phyloP scores from a whole-genome alignment of 2,888 invertebrate species.

The Yponomeuta plumbellus region DNA sequence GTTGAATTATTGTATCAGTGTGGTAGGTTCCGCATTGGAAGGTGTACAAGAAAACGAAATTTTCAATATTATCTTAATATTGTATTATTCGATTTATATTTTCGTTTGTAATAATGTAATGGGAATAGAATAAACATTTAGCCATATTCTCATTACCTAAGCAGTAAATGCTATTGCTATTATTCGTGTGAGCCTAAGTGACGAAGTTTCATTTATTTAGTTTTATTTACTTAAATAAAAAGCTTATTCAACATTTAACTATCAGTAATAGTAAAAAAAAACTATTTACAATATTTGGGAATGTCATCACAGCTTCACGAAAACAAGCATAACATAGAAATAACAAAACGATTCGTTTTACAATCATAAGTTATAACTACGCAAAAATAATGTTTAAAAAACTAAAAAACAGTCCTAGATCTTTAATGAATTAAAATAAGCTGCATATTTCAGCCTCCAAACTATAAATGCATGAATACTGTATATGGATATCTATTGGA shows the following conservation, averaged over 20 bases:
- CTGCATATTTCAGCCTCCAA: slow-evolving; percentile 13
- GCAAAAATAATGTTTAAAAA: slow-evolving; percentile 10
- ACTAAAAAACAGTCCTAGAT: slow-evolving; percentile 17
- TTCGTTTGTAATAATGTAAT: slow-evolving; percentile 71
- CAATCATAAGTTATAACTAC: slow-evolving; percentile 17
- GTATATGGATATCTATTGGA: slow-evolving; percentile 10
- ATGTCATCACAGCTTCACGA: slow-evolving; percentile 74
- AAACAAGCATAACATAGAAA: slow-evolving; percentile 71
- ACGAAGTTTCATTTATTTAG: slow-evolving; percentile 44
- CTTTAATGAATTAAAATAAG: background rate
- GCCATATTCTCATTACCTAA: slow-evolving; percentile 64
- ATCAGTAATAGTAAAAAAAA: slow-evolving; percentile 37
- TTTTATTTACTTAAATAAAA: slow-evolving; percentile 33
- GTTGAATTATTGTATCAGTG: too few species aligned
- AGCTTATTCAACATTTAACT: slow-evolving; percentile 65
- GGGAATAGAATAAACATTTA: slow-evolving; percentile 74
- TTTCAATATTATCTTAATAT: slow-evolving; percentile 32
- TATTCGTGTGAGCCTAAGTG: slow-evolving; percentile 68
- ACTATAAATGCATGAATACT: slow-evolving; percentile 18
- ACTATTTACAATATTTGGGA: slow-evolving; percentile 71
- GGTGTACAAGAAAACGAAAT: slow-evolving; percentile 35
- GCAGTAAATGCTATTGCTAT: slow-evolving; percentile 57
- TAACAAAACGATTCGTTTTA: slow-evolving; percentile 56
- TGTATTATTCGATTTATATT: slow-evolving; percentile 67
- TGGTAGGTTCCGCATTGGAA: too few species aligned